Evolutionary conservation across 2,888 invertebrate genomes (phyloP), one percentile per base, ranked within the genome.

Genomic region (Hetaerina titia): DNA sequence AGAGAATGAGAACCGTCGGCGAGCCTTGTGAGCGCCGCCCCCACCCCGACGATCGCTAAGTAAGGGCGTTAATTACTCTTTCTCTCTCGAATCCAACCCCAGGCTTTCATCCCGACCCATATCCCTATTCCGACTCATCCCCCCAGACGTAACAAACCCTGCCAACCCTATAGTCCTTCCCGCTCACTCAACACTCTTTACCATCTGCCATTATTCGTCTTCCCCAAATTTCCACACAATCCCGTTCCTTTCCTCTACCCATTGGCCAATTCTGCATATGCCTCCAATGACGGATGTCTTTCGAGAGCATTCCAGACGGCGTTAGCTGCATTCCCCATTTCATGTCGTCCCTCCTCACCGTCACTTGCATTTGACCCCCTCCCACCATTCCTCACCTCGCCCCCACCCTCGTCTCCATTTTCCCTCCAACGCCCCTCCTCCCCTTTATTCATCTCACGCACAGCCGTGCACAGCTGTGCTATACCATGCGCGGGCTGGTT

Each of bases 61-160:
- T 89, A 90, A 6, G 64, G 63, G 19, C 64, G 31, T 90, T 90
- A 90, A 90, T 90, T 90, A 90, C 63, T 31, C 90, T 64, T 64
- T 45, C 45, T 45, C 45, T 31, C 64, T 64, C 90, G 90, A 90
- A 90, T 90, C 64, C 90, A 64, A 90, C 90, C 64, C 45, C 90
- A 69, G 22, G 6, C 7, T 69, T 69, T 69, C 5, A 69, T 69
- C 69, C n/a, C n/a, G 69, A 69, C 69, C 69, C 69, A 8, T n/a
- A 22, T n/a, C 69, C 69, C 22, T 7, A 17, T 17, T 15, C 17
- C 60, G 1, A 11, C 17, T 17, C 60, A 5, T 60, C 17, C 17
- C 60, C 60, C 17, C 60, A 2, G 17, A 0, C 45, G 45, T 45
- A 45, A 60, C 13, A 60, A 57, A 15, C 81, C 81, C 81, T 31